Percentiles rank a stretch among this genome's conserved stretches.
These are phyloP conservation scores for Bujurquina vittata DNA, from an alignment of 2,113 vertebrate genomes.

Conservation along the genomic window DNA sequence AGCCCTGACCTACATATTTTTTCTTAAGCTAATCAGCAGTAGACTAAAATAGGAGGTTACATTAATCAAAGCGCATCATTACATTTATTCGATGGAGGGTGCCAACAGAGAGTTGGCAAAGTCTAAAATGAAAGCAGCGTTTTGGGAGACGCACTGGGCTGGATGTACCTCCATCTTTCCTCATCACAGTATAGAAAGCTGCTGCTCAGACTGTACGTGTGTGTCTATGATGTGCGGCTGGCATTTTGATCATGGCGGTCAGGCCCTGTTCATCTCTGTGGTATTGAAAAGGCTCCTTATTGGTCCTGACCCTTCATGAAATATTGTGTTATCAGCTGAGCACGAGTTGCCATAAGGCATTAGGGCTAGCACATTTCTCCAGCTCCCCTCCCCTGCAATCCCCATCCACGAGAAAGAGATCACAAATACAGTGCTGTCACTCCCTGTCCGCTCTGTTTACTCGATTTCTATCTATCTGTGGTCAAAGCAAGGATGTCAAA, in stretches of 20 bases:
- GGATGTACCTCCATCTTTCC: neutral
- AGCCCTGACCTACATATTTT: constrained; percentile 18
- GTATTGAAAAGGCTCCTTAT: constrained; percentile 78
- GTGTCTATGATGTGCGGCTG: constrained; percentile 7
- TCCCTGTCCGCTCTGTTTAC: constrained; percentile 59
- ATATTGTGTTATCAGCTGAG: constrained; percentile 79
- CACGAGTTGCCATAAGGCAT: constrained; percentile 78
- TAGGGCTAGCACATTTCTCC: constrained; percentile 68
- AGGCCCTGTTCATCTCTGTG: constrained; percentile 68
- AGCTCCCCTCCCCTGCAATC: constrained; percentile 38
- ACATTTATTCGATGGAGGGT: neutral
- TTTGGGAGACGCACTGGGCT: neutral
- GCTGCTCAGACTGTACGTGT: constrained; percentile 14
- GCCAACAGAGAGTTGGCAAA: constrained; percentile 5
- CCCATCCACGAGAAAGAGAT: constrained; percentile 53
- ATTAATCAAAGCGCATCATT: constrained; percentile 22
- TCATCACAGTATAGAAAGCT: neutral
- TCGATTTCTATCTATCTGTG: constrained; percentile 54
- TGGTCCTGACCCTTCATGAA: constrained; percentile 78
- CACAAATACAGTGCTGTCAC: constrained; percentile 66
- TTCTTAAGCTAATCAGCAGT: constrained; percentile 13
- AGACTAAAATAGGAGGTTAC: constrained; percentile 6
- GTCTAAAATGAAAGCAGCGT: neutral
- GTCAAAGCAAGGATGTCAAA: constrained; percentile 45
- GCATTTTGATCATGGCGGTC: constrained; percentile 70